Base-by-base conservation (phyloP, 2,888 invertebrate genomes). In the Tillus elongatus region DNA sequence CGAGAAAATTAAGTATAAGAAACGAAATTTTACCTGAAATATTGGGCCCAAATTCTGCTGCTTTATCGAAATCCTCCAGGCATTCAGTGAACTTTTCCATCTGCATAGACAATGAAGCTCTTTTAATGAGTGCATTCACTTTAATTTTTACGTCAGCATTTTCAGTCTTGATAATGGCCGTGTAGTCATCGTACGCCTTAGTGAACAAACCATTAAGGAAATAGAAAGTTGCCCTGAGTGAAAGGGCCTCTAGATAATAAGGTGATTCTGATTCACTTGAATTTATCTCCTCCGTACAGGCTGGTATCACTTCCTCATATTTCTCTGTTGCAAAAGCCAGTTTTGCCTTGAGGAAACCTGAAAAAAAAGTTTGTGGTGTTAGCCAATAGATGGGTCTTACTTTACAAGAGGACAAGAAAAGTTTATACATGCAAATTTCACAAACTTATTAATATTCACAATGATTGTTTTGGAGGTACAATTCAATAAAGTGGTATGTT, bases 71-170 rank as follows among this genome's bases (percentile, higher is more conserved):
- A 62, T 89, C 89, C 36, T 73, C 74, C 48, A 90, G 69, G 47
- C 87, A 86, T 43, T 76, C 74, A 26, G 78, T 79, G 19, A 78
- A 71, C 43, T 81, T 73, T 51, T 84, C 85, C 35, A 80, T 67
- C 59, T 92, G 90, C 63, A 92, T 82, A 49, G 78, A 74, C 41
- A 92, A 70, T 3, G 87, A 84, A 8, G 90, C 92, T 43, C 90
- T 73, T 64, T 92, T 92, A 38, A 95, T 85, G 33, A 91, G 68
- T 10, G 90, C 87, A 69, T 90, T 92, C 0, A 85, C 81, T 58
- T 78, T 79, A 2, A 85, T 70, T 55, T 75, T 79, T 3, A 69
- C 66, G 44, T 70, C 68, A 30, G 76, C 69, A 50, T 75, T 72
- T 49, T 75, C 69, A 57, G 76, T 75, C 12, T 75, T 71, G 51